Evolutionary conservation across 2,888 invertebrate species (phyloP).

Genomic region (Hyppa rectilinea): DNA sequence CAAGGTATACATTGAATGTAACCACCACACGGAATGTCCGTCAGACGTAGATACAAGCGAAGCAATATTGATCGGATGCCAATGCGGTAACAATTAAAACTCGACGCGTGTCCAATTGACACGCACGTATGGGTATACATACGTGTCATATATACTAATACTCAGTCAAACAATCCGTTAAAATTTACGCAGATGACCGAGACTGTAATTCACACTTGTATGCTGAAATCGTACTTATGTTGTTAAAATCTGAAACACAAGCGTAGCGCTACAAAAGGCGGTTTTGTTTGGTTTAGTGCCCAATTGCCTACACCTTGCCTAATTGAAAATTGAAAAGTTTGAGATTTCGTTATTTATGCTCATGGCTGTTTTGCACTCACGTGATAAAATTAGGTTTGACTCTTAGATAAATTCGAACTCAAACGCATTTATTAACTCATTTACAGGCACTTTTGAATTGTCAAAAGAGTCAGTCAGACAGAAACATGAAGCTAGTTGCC

Average conservation of each 20-base stretch:
- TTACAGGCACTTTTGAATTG: background rate
- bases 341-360: background rate
- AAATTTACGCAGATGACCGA: slow-evolving; percentile 22
- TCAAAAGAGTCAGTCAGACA: too few species aligned
- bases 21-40: slow-evolving; percentile 28
- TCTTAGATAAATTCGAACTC: background rate
- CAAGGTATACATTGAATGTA: slow-evolving; percentile 34
- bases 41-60: slow-evolving; percentile 31
- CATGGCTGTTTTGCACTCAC: background rate
- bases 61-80: slow-evolving; percentile 56
- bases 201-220: slow-evolving; percentile 11
- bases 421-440: background rate
- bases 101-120: slow-evolving; percentile 36
- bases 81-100: slow-evolving; percentile 55
- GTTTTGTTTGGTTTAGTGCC: background rate
- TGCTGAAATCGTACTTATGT: slow-evolving; percentile 18
- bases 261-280: background rate
- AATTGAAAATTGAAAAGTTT: slow-evolving; percentile 3
- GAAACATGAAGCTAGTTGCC: too few species aligned
- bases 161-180: slow-evolving; percentile 24
- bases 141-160: slow-evolving; percentile 1
- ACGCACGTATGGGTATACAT: slow-evolving; percentile 15
- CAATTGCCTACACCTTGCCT: background rate
- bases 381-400: background rate
- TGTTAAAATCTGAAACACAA: slow-evolving; percentile 19